Conservation (phyloP, 2,797 vertebrate species). For the Coluber constrictor region DNA sequence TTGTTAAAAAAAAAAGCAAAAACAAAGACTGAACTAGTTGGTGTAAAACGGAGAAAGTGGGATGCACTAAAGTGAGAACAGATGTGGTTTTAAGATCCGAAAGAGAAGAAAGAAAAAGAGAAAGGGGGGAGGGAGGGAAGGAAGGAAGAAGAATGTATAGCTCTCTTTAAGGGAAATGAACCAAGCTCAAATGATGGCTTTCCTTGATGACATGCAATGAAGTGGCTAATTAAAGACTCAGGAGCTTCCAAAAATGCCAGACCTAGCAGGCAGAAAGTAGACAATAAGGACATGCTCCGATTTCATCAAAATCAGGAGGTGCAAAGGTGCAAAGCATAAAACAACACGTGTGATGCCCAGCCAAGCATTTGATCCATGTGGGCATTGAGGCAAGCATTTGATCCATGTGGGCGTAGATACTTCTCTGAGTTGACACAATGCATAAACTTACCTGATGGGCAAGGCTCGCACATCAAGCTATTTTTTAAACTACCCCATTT, state of each 20-base stretch:
- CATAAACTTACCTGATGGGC: background rate
- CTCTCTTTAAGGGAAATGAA: slow-evolving; percentile 4
- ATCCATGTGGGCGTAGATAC: background rate
- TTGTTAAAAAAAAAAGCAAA: background rate
- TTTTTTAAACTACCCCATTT: background rate
- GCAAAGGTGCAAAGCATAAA: background rate
- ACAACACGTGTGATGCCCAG: background rate
- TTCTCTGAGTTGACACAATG: background rate
- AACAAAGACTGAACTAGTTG: background rate
- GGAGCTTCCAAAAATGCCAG: background rate
- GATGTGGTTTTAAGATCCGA: background rate
- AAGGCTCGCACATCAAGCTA: background rate
- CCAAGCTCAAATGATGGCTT: background rate
- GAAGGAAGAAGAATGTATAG: background rate
- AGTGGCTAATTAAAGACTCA: background rate
- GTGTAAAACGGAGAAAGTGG: background rate
- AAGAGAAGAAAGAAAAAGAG: no score
- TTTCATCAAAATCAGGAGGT: background rate
- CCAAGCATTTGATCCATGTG: background rate
- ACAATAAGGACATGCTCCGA: background rate
- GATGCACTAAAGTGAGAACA: background rate
- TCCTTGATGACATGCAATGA: background rate
- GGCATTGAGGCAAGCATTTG: no score
- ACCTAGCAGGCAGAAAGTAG: background rate
- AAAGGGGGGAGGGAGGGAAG: no score